Evolutionary conservation across 2,888 invertebrate species (phyloP).

Genomic region (Operophtera brumata): DNA sequence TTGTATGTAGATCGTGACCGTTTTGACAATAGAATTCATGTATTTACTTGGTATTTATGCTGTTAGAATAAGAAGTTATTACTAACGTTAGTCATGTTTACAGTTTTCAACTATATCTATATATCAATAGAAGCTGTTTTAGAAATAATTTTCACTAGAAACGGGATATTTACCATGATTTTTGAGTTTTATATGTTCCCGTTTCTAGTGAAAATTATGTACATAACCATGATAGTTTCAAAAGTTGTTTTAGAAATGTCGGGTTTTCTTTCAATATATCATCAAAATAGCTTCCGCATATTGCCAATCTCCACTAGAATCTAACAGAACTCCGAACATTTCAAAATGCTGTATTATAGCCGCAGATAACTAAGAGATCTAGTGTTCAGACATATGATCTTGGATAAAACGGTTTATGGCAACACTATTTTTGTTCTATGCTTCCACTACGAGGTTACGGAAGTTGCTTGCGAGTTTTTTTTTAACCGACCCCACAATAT

Average conservation of each 20-base stretch:
- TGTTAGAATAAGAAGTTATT: constrained; percentile 45
- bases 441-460: too few relatives aligned
- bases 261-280: too few relatives aligned
- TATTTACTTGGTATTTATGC: constrained; percentile 47
- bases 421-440: background rate
- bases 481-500: too few relatives aligned
- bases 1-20: constrained; percentile 34
- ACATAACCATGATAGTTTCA: too few relatives aligned
- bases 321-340: background rate
- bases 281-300: constrained; percentile 5
- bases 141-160: background rate
- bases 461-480: too few relatives aligned
- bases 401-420: background rate
- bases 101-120: constrained; percentile 26
- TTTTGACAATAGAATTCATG: constrained; percentile 48
- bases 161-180: too few relatives aligned
- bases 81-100: constrained; percentile 36
- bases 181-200: too few relatives aligned
- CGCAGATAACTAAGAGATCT: background rate
- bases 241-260: too few relatives aligned
- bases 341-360: background rate
- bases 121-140: background rate
- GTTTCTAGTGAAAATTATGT: too few relatives aligned
- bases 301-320: background rate
- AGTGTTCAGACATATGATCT: too few relatives aligned